phyloP scores from a whole-genome alignment of 1,140 invertebrate species.

The Drosophila sulfurigaster region DNA sequence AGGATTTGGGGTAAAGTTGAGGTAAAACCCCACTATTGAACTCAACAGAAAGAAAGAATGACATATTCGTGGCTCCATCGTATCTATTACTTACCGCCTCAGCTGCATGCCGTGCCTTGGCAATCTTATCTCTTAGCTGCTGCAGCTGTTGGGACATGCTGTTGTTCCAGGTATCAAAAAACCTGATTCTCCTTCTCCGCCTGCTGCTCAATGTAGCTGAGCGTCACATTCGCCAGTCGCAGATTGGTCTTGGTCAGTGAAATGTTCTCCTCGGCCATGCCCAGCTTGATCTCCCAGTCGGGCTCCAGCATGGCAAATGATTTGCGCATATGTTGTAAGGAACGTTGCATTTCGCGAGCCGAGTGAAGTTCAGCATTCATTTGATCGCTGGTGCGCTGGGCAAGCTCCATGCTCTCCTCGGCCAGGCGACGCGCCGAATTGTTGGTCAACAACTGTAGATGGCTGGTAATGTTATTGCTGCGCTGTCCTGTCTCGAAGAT shows the following conservation, averaged over 20 bases:
- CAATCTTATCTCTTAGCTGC: conserved; percentile 90
- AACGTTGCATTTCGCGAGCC: conserved; percentile 85
- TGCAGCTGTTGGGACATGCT: conserved; percentile 88
- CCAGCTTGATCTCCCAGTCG: conserved; percentile 86
- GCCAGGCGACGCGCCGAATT: conserved; percentile 69
- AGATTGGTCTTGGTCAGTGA: conserved; percentile 79
- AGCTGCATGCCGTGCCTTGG: conserved; percentile 92
- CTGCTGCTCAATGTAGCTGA: conserved; percentile 86
- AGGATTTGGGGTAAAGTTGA: no score
- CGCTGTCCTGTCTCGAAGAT: conserved; percentile 86
- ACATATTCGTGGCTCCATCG: no score
- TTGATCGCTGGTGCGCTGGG: conserved; percentile 84
- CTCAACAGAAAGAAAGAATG: no score
- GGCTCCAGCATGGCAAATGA: conserved; percentile 86
- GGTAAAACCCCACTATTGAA: no score
- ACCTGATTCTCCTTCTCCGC: conserved; percentile 86
- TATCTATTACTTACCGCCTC: conserved; percentile 88
- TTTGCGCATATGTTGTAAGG: conserved; percentile 85
- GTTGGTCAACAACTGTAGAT: conserved; percentile 61
- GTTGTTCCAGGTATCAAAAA: conserved; percentile 88
- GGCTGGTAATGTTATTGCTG: conserved; percentile 86
- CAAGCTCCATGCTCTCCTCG: conserved; percentile 85
- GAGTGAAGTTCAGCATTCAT: conserved; percentile 86
- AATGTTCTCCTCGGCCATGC: conserved; percentile 83
- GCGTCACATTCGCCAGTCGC: conserved; percentile 85